Base-by-base conservation (phyloP, 2,888 invertebrate genomes). In the Drosophila mimetica region DNA sequence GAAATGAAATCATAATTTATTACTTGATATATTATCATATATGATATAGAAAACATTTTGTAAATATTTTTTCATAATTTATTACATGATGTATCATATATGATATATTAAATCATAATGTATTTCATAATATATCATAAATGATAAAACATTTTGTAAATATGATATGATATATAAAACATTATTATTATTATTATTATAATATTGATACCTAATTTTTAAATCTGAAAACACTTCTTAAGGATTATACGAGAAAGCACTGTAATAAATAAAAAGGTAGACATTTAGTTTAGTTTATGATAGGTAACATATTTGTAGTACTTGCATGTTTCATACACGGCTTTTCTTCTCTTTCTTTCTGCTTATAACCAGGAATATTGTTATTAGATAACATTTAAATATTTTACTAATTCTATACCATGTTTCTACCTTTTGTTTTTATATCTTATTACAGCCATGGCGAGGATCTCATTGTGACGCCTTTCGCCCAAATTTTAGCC, bases 401-500 rank as follows among this genome's bases (percentile, higher is more conserved):
- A n/a, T 5, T 18, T 46, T 14, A 47, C 37, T 44, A 50, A 50
- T 37, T 11, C 39, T 8, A 25, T 25, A 2, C 0, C 7, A 9
- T 11, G 1, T 18, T 37, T 46, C 11, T 46, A n/a, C 4, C 5
- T 36, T 3, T 58, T 41, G 5, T 44, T 9, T 66, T 18, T 30
- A 14, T 46, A n/a, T 60, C 61, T 61, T 44, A 44, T 87, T 87
- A 50, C 81, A 92, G 92, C 93, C 98, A 99, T 94, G 98, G 98
- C 91, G 99, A 99, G 94, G 99, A 99, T 93, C 95, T 99, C 93
- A 99, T 99, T 92, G 99, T 99, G 92, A 99, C 99, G 89, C 99
- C 99, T 89, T 99, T 99, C 94, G 99, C 99, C 93, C 99, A 99
- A 94, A 97, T 99, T 93, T 95, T 99, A 93, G 99, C 99, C 92